These are phyloP conservation scores for Ariopsis seemanni DNA, from an alignment of 2,113 vertebrate species.

Conservation along the genomic window DNA sequence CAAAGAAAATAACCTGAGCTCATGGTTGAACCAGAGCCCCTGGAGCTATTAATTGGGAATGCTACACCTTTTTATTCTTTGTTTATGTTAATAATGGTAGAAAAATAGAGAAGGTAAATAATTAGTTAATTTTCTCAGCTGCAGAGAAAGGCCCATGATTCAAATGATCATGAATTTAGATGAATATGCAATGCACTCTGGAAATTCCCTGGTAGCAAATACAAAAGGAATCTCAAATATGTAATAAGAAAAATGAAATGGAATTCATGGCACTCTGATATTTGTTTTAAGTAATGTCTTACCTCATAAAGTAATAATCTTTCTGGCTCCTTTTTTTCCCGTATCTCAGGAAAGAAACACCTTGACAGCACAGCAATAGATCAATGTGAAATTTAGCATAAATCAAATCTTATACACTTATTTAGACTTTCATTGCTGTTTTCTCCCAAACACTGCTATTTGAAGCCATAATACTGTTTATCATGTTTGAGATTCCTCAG, in stretches of 20 bases:
- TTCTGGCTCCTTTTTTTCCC: background rate
- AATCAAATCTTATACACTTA: background rate
- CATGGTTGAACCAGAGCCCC: background rate
- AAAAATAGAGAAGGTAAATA: background rate
- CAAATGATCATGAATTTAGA: background rate
- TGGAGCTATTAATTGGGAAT: background rate
- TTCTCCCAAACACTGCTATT: background rate
- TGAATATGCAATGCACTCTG: conserved; percentile 14
- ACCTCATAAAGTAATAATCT: conserved; percentile 1
- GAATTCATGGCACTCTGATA: conserved; percentile 31
- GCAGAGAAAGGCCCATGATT: background rate
- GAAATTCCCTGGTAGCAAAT: conserved; percentile 48
- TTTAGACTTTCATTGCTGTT: background rate
- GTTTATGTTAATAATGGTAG: background rate
- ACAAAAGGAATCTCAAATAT: conserved; percentile 51
- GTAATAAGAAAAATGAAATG: conserved; percentile 42
- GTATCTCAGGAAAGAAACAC: background rate
- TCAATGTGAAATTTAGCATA: background rate
- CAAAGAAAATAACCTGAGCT: background rate
- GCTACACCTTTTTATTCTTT: background rate
- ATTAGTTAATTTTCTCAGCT: background rate
- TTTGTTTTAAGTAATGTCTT: conserved; percentile 18
- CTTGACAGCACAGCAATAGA: background rate
- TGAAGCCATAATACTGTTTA: background rate
- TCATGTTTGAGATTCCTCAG: background rate